Conservation (phyloP, 1,140 invertebrate genomes). For the Nasonia giraulti region DNA sequence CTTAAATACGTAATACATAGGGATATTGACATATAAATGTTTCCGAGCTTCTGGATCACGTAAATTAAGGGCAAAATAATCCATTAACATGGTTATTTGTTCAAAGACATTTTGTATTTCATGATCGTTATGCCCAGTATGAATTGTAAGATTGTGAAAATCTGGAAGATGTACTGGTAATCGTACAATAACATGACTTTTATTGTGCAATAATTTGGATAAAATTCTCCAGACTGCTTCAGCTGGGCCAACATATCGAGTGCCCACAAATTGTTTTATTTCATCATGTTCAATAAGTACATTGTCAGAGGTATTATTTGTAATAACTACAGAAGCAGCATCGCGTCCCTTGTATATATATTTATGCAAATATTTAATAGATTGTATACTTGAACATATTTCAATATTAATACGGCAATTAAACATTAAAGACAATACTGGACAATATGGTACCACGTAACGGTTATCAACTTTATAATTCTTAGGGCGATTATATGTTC, state of each 20-base stretch:
- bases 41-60: not conserved
- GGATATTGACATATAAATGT: conserved; percentile 37
- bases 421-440: no score
- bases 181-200: conserved; percentile 36
- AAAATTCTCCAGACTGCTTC: conserved; percentile 46
- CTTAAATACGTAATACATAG: conserved; percentile 45
- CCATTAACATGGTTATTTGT: conserved; percentile 37
- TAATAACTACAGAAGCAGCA: no score
- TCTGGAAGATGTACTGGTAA: conserved; percentile 32
- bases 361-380: no score
- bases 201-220: conserved; percentile 29
- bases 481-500: conserved; percentile 28
- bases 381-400: no score
- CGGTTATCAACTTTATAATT: conserved; percentile 20
- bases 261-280: no score
- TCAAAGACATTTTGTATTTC: not conserved
- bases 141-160: conserved; percentile 17
- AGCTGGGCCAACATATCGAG: conserved; percentile 43
- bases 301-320: no score
- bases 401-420: no score
- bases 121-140: not conserved
- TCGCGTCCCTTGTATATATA: no score
- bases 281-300: no score
- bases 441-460: conserved; percentile 12
- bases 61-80: conserved; percentile 44